Evolutionary conservation across 2,797 vertebrate genomes (phyloP).

Genomic region (Gouania willdenowi): DNA sequence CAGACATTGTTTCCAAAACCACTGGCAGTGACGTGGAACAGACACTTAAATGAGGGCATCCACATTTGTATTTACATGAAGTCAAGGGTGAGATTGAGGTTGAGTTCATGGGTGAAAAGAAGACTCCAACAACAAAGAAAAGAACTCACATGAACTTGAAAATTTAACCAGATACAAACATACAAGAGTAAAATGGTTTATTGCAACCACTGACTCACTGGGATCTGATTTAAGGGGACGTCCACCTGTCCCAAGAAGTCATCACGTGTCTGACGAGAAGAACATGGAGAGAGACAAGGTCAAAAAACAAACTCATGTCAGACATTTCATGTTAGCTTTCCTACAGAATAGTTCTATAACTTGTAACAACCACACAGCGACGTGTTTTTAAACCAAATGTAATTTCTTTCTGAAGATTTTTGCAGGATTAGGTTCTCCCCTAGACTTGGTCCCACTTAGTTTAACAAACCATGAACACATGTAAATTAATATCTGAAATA

Average conservation of each 20-base stretch:
- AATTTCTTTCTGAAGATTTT: too few species aligned
- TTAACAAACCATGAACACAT: too few species aligned
- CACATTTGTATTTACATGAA: constrained; percentile 33
- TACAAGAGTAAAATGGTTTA: background rate
- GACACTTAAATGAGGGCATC: constrained; percentile 31
- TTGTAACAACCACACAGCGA: too few species aligned
- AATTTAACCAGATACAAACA: background rate
- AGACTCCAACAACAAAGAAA: too few species aligned
- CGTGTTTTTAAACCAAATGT: too few species aligned
- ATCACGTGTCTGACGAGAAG: constrained; percentile 86
- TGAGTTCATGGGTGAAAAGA: too few species aligned
- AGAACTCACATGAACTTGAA: background rate
- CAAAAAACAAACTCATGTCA: background rate
- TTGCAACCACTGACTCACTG: constrained; percentile 65
- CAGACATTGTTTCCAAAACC: constrained; percentile 57
- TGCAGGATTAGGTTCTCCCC: too few species aligned
- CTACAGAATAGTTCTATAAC: too few species aligned
- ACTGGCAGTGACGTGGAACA: constrained; percentile 50
- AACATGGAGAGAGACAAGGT: background rate
- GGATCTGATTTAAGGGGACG: constrained; percentile 92
- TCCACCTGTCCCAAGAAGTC: constrained; percentile 98
- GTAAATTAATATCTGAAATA: too few species aligned
- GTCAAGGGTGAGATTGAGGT: constrained; percentile 31
- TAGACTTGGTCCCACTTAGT: too few species aligned
- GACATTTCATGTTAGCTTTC: too few species aligned